These are phyloP conservation scores for Prorops nasuta DNA, from an alignment of 1,140 invertebrate genomes.

Conservation along the genomic window DNA sequence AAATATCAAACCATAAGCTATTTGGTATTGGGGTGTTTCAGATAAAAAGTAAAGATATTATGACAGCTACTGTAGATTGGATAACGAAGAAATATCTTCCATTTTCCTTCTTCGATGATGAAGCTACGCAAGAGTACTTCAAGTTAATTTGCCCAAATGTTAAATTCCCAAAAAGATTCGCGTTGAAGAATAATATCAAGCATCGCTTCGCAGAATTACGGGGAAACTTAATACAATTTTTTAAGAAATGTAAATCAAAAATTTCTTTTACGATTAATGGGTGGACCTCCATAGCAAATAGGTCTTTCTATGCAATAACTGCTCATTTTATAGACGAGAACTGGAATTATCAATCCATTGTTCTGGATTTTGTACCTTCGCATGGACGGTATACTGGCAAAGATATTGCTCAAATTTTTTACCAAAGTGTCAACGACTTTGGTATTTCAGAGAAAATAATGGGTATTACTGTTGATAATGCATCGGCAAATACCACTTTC, in stretches of 20 bases:
- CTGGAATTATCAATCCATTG: slow-evolving; percentile 9
- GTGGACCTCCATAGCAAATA: slow-evolving; percentile 9
- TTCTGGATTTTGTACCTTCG: slow-evolving; percentile 11
- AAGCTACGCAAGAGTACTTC: not conserved
- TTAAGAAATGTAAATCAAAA: slow-evolving; percentile 9
- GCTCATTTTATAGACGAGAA: slow-evolving; percentile 10
- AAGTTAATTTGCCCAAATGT: not conserved
- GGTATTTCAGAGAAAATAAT: slow-evolving; percentile 1
- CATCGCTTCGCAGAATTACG: slow-evolving; percentile 2
- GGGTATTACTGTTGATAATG: slow-evolving; percentile 3
- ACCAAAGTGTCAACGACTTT: not conserved
- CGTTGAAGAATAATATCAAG: not conserved
- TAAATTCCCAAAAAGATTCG: not conserved
- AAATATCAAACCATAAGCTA: too few species aligned
- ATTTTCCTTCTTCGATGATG: slow-evolving; percentile 18
- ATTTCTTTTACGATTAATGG: too few species aligned
- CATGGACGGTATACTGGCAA: slow-evolving; percentile 7
- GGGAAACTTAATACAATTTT: not conserved
- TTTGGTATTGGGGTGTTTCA: too few species aligned
- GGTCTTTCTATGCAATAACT: slow-evolving; percentile 12
- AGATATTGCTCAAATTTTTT: slow-evolving; percentile 9
- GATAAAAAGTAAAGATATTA: too few species aligned
- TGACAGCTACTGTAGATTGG: too few species aligned
- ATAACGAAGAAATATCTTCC: too few species aligned
- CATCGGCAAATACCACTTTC: slow-evolving; percentile 5